These are phyloP conservation scores for Acanthurus leucopareius DNA, from an alignment of 2,797 vertebrate genomes.

Conservation along the genomic window DNA sequence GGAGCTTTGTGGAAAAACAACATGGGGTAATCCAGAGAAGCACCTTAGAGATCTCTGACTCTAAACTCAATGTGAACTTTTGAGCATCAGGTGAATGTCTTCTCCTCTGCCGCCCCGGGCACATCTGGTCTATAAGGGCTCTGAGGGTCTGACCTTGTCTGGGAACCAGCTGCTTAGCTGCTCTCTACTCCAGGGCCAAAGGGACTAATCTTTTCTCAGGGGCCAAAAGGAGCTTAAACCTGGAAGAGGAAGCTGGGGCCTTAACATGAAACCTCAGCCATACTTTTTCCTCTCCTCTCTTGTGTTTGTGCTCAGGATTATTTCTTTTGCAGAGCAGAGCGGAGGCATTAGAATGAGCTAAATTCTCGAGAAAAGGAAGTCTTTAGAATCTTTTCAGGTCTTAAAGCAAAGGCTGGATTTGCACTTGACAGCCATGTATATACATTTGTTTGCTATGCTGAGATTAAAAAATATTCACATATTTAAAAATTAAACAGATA, in stretches of 20 bases:
- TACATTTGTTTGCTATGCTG: slow-evolving; percentile 7
- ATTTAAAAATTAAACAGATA: slow-evolving; percentile 37
- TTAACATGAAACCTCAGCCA: slow-evolving; percentile 71
- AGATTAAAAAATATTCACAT: slow-evolving; percentile 21
- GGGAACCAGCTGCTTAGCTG: slow-evolving; percentile 72
- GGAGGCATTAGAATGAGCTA: slow-evolving; percentile 62
- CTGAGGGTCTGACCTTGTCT: slow-evolving; percentile 68
- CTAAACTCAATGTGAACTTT: slow-evolving; percentile 67
- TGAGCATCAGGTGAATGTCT: slow-evolving; percentile 69
- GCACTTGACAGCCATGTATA: slow-evolving; percentile 52
- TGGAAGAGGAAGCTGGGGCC: slow-evolving; percentile 76
- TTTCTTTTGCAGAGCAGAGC: slow-evolving; percentile 62
- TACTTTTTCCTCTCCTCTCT: slow-evolving; percentile 64
- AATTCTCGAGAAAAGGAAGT: slow-evolving; percentile 57
- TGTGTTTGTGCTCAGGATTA: slow-evolving; percentile 76
- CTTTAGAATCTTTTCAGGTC: slow-evolving; percentile 57
- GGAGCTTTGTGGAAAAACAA: slow-evolving; percentile 52
- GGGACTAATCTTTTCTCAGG: slow-evolving; percentile 76
- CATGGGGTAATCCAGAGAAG: slow-evolving; percentile 37
- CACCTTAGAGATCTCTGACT: slow-evolving; percentile 49
- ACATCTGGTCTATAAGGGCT: slow-evolving; percentile 77
- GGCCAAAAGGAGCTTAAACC: slow-evolving; percentile 79
- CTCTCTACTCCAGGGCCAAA: slow-evolving; percentile 65
- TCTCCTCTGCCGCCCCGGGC: slow-evolving; percentile 50
- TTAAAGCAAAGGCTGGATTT: slow-evolving; percentile 54